Evolutionary conservation across 2,113 vertebrate genomes (phyloP).

Genomic region (Tupaia tana): DNA sequence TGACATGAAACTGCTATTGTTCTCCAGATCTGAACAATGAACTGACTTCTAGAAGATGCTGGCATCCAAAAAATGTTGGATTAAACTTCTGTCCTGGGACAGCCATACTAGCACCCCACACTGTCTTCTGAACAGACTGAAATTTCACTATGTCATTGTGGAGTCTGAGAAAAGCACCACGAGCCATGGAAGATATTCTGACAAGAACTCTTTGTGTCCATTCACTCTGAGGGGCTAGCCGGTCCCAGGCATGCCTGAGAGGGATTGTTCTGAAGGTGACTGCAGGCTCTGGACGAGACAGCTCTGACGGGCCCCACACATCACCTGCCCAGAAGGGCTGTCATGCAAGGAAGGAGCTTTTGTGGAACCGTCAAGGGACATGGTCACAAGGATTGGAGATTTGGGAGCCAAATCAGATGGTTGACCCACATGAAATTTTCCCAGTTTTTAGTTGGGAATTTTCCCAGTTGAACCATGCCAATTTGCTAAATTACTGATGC

Average conservation of each 20-base stretch:
- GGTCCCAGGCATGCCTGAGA: background rate
- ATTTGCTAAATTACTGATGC: background rate
- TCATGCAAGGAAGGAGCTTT: background rate
- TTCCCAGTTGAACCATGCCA: background rate
- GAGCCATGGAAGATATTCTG: background rate
- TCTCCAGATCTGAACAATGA: background rate
- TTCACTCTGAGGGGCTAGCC: background rate
- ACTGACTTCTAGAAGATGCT: slow-evolving; percentile 23
- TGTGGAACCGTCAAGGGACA: background rate
- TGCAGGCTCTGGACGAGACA: background rate
- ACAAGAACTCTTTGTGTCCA: background rate
- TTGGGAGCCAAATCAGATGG: background rate
- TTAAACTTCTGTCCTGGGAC: background rate
- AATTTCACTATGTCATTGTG: background rate
- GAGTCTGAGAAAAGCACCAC: background rate
- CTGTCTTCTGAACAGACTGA: background rate
- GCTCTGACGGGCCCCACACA: background rate
- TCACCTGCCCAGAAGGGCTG: background rate
- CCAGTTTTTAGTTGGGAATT: background rate
- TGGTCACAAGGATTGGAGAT: background rate
- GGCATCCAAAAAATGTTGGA: background rate
- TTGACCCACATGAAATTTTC: background rate
- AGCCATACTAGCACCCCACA: background rate
- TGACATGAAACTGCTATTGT: background rate
- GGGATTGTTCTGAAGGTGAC: background rate